Evolutionary conservation across 2,113 vertebrate genomes (phyloP).

Genomic region (Pollachius pollachius): DNA sequence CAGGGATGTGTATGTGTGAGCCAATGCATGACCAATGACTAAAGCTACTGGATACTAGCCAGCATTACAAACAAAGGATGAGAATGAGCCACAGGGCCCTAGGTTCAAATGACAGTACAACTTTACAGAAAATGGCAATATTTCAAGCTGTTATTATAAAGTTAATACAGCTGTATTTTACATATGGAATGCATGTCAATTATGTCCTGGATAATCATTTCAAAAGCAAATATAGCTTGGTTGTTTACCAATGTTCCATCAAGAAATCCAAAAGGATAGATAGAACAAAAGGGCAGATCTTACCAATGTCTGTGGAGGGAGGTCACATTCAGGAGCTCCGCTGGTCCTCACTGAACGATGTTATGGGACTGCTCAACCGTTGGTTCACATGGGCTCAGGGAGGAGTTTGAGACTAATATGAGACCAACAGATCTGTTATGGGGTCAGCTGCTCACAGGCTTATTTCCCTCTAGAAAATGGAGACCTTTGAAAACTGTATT

Average conservation of each 20-base stretch:
- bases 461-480: conserved; percentile 35
- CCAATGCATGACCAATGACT: too few relatives aligned
- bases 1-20: neutral
- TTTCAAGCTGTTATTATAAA: too few relatives aligned
- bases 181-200: neutral
- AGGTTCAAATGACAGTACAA: too few relatives aligned
- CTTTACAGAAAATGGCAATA: too few relatives aligned
- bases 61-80: too few relatives aligned
- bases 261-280: neutral
- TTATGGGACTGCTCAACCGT: conserved; percentile 27
- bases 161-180: too few relatives aligned
- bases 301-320: conserved; percentile 41
- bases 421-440: conserved; percentile 1
- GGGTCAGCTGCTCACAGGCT: neutral
- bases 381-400: conserved; percentile 57
- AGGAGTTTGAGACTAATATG: conserved; percentile 44
- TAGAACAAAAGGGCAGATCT: neutral
- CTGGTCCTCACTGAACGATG: conserved; percentile 22
- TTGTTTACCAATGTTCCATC: neutral
- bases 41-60: too few relatives aligned
- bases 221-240: too few relatives aligned
- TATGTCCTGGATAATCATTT: neutral
- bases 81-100: too few relatives aligned
- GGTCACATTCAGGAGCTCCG: conserved; percentile 40
- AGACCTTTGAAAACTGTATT: conserved; percentile 39